Conservation (phyloP, 2,113 vertebrate genomes). For the Noturus placidus region DNA sequence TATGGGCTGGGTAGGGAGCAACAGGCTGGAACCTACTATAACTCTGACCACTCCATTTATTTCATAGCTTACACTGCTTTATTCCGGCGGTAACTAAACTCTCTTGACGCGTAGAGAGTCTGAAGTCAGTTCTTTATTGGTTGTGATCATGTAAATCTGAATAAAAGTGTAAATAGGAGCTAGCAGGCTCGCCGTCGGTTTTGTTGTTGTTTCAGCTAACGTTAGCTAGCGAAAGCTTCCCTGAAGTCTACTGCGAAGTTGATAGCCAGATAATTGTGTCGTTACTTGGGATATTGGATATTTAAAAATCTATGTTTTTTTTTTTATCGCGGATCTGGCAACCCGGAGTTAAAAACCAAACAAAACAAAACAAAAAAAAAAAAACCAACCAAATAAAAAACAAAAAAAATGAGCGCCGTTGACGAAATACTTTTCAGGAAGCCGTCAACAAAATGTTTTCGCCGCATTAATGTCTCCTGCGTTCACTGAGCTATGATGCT, state of each 20-base stretch:
- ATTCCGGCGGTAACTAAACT: neutral
- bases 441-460: conserved; percentile 50
- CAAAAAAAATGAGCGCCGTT: neutral
- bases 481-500: conserved; percentile 78
- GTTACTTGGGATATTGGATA: no score
- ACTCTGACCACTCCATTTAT: conserved; percentile 10
- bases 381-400: neutral
- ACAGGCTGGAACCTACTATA: conserved; percentile 25
- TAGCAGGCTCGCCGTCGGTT: neutral
- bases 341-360: neutral
- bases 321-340: no score
- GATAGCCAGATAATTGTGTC: conserved; percentile 51
- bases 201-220: conserved; percentile 22
- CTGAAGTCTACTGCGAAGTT: neutral
- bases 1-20: conserved; percentile 29
- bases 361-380: neutral
- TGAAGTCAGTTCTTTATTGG: neutral
- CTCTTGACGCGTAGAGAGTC: no score
- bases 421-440: conserved; percentile 38
- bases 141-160: neutral
- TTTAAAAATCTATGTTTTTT: no score
- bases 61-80: neutral
- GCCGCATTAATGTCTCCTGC: conserved; percentile 58
- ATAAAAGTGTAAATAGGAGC: neutral
- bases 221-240: conserved; percentile 30